Percentiles rank a stretch among this genome's conserved stretches.
Evolutionary conservation across 2,797 vertebrate genomes (phyloP).

Genomic region (Epinephelus coioides): DNA sequence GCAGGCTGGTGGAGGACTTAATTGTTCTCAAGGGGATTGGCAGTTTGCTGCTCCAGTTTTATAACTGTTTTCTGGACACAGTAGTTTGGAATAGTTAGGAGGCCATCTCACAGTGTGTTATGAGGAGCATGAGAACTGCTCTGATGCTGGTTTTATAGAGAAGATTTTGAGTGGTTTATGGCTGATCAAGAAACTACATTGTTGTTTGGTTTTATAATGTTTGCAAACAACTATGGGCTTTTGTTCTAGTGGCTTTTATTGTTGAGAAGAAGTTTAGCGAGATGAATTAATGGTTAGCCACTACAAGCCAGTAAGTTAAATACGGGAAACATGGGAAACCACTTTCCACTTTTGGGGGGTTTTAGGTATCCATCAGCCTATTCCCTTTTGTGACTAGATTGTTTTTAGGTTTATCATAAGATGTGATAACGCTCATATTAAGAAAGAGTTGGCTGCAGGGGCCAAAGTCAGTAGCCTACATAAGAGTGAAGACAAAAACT

Average conservation of each 20-base stretch:
- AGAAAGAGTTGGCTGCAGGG: neutral
- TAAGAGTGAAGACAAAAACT: neutral
- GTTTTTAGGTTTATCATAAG: neutral
- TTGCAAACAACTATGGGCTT: neutral
- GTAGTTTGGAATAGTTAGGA: neutral
- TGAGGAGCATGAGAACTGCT: conserved; percentile 13
- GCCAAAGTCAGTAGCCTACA: neutral
- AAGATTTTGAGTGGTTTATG: conserved; percentile 1
- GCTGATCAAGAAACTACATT: neutral
- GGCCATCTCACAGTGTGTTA: neutral
- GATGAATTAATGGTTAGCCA: neutral
- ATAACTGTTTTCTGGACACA: conserved; percentile 36
- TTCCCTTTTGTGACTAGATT: neutral
- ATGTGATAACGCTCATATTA: neutral
- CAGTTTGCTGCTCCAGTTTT: conserved; percentile 18
- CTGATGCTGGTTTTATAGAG: conserved; percentile 2
- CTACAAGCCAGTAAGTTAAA: neutral
- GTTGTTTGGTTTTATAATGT: conserved; percentile 17
- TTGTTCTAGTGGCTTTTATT: neutral
- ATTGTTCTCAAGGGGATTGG: conserved; percentile 29
- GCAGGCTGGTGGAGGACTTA: neutral
- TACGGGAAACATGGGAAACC: too few relatives aligned
- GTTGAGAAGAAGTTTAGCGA: neutral
- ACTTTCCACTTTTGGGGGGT: too few relatives aligned
- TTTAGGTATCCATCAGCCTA: too few relatives aligned